Percentiles rank a stretch among this genome's conserved stretches.
Conservation (phyloP, 2,113 vertebrate genomes). For the Xerus inauris region DNA sequence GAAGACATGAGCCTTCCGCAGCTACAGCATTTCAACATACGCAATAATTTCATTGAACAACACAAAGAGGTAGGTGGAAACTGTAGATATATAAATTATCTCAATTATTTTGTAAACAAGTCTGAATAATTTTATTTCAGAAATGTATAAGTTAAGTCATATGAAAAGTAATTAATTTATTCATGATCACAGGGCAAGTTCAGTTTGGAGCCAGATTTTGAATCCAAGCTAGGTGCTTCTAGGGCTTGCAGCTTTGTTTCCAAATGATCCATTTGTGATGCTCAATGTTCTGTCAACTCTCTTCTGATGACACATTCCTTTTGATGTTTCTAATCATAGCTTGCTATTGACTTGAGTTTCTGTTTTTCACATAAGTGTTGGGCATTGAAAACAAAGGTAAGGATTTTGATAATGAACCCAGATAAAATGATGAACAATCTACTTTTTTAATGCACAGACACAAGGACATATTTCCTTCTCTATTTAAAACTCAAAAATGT, state of each 20-base stretch:
- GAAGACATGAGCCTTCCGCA: not conserved
- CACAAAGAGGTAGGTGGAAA: not conserved
- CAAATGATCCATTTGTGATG: not conserved
- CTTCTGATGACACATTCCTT: not conserved
- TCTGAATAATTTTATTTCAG: not conserved
- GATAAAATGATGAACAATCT: not conserved
- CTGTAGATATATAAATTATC: not conserved
- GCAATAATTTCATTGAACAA: not conserved
- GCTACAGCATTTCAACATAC: not conserved
- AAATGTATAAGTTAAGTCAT: not conserved
- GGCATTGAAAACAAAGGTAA: not conserved
- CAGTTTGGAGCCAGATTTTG: not conserved
- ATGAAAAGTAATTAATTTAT: not conserved
- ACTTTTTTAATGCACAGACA: not conserved
- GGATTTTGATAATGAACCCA: conserved; percentile 26
- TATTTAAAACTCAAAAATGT: not conserved
- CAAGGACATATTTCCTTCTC: not conserved
- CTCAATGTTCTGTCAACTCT: not conserved
- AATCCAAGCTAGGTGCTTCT: not conserved
- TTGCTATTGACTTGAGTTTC: not conserved
- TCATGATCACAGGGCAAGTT: not conserved
- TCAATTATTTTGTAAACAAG: not conserved
- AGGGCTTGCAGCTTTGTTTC: not conserved
- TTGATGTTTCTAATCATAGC: not conserved
- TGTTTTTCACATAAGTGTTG: not conserved